These are phyloP conservation scores for Aspidiotus destructor DNA, from an alignment of 2,888 invertebrate genomes.

Conservation along the genomic window DNA sequence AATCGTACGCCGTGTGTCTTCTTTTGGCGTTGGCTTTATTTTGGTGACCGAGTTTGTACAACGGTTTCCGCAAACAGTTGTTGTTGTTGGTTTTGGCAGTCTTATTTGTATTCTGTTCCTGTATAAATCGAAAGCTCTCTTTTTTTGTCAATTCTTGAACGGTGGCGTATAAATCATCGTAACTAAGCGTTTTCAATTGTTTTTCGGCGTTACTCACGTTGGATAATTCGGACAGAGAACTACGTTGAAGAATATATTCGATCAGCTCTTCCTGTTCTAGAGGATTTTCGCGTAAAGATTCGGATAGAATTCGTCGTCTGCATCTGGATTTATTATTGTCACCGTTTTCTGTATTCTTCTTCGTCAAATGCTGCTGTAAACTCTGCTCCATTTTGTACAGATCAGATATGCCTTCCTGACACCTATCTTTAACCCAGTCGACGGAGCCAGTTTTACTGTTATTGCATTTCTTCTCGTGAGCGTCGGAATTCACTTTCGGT, in stretches of 20 bases:
- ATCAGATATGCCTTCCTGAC: constrained; percentile 40
- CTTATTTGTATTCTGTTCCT: background rate
- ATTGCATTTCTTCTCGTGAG: background rate
- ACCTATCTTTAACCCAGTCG: constrained; percentile 40
- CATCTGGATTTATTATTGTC: constrained; percentile 35
- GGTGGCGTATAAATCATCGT: constrained; percentile 39
- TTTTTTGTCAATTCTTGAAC: constrained; percentile 34
- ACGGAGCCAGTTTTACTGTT: constrained; percentile 35
- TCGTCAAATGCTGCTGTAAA: constrained; percentile 35
- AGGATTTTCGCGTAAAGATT: constrained; percentile 41
- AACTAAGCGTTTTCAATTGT: constrained; percentile 37
- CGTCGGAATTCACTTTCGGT: constrained; percentile 38
- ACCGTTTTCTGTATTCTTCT: constrained; percentile 20
- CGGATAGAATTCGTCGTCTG: constrained; percentile 35
- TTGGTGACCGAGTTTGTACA: constrained; percentile 12
- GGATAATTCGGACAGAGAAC: constrained; percentile 20
- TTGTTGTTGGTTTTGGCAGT: background rate
- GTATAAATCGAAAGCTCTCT: background rate
- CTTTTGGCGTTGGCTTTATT: constrained; percentile 25
- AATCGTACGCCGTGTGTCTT: constrained; percentile 25
- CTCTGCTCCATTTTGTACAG: constrained; percentile 39
- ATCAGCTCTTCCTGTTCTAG: constrained; percentile 42
- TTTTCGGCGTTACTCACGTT: background rate
- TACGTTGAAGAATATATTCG: constrained; percentile 39
- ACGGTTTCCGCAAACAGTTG: constrained; percentile 7